Conservation (phyloP, 2,888 invertebrate genomes). For the Rhaphigaster nebulosa region DNA sequence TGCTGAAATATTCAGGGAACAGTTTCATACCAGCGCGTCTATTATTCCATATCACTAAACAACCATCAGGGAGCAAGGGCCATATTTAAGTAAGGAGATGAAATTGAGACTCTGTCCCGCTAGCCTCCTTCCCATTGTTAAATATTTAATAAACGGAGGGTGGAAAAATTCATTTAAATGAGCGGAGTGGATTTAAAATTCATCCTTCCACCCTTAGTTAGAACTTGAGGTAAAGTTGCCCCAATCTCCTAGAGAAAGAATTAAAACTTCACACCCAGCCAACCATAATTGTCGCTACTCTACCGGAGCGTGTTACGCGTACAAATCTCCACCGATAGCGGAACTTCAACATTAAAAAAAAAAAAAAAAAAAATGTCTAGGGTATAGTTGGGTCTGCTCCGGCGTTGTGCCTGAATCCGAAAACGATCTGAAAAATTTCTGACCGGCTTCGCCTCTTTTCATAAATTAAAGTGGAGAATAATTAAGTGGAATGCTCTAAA, state of each 20-base stretch:
- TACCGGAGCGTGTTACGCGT: neutral
- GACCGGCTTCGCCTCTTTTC: too few species aligned
- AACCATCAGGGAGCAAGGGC: constrained; percentile 10
- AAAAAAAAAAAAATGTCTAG: neutral
- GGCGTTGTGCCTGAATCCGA: too few species aligned
- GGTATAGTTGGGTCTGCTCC: neutral
- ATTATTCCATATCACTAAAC: constrained; percentile 29
- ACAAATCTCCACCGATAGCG: neutral
- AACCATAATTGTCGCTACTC: neutral
- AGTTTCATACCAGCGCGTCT: constrained; percentile 7
- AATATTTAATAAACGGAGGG: constrained; percentile 20
- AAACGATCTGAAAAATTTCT: too few species aligned
- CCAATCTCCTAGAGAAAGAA: constrained; percentile 29
- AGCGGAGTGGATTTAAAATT: constrained; percentile 13
- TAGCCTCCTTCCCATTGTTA: constrained; percentile 2
- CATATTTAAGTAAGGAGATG: constrained; percentile 42
- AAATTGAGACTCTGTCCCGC: constrained; percentile 27
- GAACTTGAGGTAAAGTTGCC: constrained; percentile 25
- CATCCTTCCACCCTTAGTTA: neutral
- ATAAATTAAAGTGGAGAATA: too few species aligned
- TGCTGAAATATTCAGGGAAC: constrained; percentile 11
- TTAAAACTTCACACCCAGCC: constrained; percentile 23
- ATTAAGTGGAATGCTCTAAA: too few species aligned
- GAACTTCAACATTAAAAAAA: neutral
- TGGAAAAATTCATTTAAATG: constrained; percentile 49